Evolutionary conservation across 2,888 invertebrate genomes (phyloP).

Genomic region (Rhaphigaster nebulosa): DNA sequence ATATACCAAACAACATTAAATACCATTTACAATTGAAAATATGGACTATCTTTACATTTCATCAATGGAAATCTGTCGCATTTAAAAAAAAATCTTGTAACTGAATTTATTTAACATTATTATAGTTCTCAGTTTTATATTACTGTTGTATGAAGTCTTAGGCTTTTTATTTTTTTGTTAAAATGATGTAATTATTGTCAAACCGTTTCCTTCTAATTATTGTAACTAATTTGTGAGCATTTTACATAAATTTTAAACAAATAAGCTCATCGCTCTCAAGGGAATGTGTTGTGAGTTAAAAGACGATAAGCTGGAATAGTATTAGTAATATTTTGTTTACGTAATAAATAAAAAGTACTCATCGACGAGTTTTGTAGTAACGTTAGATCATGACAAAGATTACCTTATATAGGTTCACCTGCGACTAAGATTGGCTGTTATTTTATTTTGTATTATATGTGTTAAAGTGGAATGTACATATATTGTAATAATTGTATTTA

Average conservation of each 20-base stretch:
- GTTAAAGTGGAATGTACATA: conserved; percentile 50
- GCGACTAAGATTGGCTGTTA: conserved; percentile 51
- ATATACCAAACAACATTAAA: too few species aligned
- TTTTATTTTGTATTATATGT: conserved; percentile 55
- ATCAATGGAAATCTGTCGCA: too few species aligned
- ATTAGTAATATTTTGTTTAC: conserved; percentile 10
- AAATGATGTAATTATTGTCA: background rate
- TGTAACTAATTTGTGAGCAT: background rate
- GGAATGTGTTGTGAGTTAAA: conserved; percentile 52
- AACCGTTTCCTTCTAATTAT: background rate
- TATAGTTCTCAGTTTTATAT: too few species aligned
- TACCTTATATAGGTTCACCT: conserved; percentile 40
- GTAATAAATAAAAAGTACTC: background rate
- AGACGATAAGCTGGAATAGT: background rate
- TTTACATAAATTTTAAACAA: background rate
- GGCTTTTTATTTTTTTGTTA: background rate
- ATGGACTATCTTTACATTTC: too few species aligned
- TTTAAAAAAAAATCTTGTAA: background rate
- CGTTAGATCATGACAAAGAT: conserved; percentile 48
- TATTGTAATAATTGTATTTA: conserved; percentile 44
- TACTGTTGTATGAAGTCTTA: background rate
- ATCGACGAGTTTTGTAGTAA: conserved; percentile 7
- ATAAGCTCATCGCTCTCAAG: conserved; percentile 53
- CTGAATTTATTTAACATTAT: background rate
- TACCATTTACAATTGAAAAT: too few species aligned